Conservation (phyloP, 2,888 invertebrate species). For the Scaptomyza polygonia region DNA sequence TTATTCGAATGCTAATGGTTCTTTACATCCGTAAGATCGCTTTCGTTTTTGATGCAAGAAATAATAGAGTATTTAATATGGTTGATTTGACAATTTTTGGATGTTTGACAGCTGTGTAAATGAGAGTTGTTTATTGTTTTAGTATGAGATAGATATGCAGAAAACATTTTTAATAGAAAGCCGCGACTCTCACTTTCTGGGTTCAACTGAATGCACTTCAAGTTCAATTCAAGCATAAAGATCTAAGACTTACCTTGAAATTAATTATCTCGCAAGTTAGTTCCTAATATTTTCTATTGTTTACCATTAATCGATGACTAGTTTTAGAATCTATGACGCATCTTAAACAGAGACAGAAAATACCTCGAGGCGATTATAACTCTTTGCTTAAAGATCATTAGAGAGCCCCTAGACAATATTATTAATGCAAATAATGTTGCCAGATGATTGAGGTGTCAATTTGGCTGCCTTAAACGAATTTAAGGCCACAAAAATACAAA, state of each 20-base stretch:
- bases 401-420: slow-evolving; percentile 38
- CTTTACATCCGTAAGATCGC: neutral
- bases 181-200: neutral
- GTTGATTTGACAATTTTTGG: neutral
- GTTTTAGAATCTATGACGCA: slow-evolving; percentile 14
- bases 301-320: slow-evolving; percentile 8
- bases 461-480: too few relatives aligned
- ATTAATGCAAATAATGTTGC: slow-evolving; percentile 32
- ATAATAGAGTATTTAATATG: neutral
- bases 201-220: neutral
- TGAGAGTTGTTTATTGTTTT: slow-evolving; percentile 1
- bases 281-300: slow-evolving; percentile 2
- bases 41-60: neutral
- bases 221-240: neutral
- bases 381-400: slow-evolving; percentile 27
- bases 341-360: slow-evolving; percentile 7
- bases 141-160: slow-evolving; percentile 2
- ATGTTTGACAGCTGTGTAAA: slow-evolving; percentile 34
- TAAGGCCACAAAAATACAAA: slow-evolving; percentile 4
- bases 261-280: neutral
- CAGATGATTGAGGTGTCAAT: too few relatives aligned
- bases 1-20: neutral
- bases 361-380: slow-evolving; percentile 10
- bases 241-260: slow-evolving; percentile 1
- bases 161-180: neutral